Percentiles rank a stretch among this genome's conserved stretches.
phyloP scores from a whole-genome alignment of 2,888 invertebrate genomes.

The Amblyjoppa proteus region DNA sequence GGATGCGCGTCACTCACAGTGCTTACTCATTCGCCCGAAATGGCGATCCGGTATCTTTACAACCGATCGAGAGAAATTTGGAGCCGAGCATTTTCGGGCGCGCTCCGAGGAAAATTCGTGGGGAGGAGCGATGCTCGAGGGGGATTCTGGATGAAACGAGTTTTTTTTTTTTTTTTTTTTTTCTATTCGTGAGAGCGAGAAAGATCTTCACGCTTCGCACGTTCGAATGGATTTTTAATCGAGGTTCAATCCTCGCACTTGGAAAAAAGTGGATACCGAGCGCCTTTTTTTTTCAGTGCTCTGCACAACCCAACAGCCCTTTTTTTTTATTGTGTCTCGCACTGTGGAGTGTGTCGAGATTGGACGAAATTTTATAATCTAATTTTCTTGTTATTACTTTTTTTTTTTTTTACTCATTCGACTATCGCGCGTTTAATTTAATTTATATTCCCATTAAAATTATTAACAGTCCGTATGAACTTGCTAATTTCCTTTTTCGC shows the following conservation, averaged over 20 bases:
- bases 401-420: constrained; percentile 50
- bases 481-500: constrained; percentile 60
- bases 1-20: constrained; percentile 51
- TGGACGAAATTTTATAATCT: constrained; percentile 23
- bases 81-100: constrained; percentile 48
- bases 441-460: constrained; percentile 51
- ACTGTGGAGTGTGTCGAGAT: not conserved
- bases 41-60: constrained; percentile 53
- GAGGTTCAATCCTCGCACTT: not conserved
- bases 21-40: constrained; percentile 56
- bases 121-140: not conserved
- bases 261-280: not conserved
- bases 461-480: constrained; percentile 64
- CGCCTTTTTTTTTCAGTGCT: not conserved
- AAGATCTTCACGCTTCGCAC: constrained; percentile 18
- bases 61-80: constrained; percentile 58
- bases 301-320: not conserved
- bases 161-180: constrained; percentile 7
- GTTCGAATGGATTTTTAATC: constrained; percentile 39
- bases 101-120: constrained; percentile 17
- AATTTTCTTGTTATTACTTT: constrained; percentile 9
- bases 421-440: constrained; percentile 55
- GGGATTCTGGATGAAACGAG: constrained; percentile 37
- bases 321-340: constrained; percentile 6
- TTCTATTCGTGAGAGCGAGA: not conserved